A percentile compares a stretch with the other conserved stretches of the same genome.
phyloP scores from a whole-genome alignment of 2,888 invertebrate genomes.

The Lasioglossum pauxillum region DNA sequence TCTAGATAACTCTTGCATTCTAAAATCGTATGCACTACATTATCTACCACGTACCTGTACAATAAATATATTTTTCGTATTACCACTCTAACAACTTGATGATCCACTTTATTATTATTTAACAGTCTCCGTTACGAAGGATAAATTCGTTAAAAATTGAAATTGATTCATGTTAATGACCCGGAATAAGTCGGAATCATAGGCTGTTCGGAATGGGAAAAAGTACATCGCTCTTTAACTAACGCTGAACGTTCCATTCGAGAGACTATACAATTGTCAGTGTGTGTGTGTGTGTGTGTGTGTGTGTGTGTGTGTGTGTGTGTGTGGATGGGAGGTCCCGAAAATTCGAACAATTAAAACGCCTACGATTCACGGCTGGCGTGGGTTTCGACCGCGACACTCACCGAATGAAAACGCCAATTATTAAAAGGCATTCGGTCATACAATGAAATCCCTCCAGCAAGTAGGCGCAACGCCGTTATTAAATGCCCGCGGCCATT shows the following conservation, averaged over 20 bases:
- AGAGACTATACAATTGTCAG: neutral
- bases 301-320: too few species aligned
- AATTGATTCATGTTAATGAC: neutral
- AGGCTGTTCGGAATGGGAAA: neutral
- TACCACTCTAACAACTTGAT: too few species aligned
- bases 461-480: conserved; percentile 51
- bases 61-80: too few species aligned
- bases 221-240: neutral
- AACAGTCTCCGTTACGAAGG: neutral
- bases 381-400: conserved; percentile 6
- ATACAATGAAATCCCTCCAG: conserved; percentile 16
- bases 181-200: neutral
- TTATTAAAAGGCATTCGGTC: conserved; percentile 26
- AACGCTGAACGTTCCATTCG: neutral
- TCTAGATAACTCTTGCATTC: too few species aligned
- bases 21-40: too few species aligned
- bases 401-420: conserved; percentile 25
- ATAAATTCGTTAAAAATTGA: neutral
- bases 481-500: conserved; percentile 57
- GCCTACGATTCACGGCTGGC: conserved; percentile 2
- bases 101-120: too few species aligned
- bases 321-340: too few species aligned
- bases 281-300: rapidly evolving
- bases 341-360: conserved; percentile 21
- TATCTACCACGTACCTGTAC: too few species aligned